phyloP scores from a whole-genome alignment of 2,888 invertebrate species.

The Leucania comma region DNA sequence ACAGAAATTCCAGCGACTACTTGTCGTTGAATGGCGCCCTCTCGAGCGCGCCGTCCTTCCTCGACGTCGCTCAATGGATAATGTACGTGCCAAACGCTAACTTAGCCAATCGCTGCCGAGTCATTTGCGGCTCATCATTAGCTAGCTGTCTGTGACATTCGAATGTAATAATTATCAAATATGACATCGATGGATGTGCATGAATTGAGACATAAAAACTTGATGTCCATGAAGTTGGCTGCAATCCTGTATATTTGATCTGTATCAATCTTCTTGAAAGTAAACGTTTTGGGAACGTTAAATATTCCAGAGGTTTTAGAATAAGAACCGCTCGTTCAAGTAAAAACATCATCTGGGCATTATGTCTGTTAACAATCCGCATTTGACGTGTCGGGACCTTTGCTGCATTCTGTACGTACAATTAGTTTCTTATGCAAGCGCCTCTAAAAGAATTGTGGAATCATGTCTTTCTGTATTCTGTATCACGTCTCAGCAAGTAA shows the following conservation, averaged over 20 bases:
- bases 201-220: constrained; percentile 20
- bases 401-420: constrained; percentile 74
- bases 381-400: constrained; percentile 72
- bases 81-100: constrained; percentile 87
- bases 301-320: constrained; percentile 61
- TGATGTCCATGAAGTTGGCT: constrained; percentile 11
- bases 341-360: constrained; percentile 73
- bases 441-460: constrained; percentile 55
- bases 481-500: constrained; percentile 44
- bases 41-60: constrained; percentile 64
- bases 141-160: constrained; percentile 55
- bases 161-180: constrained; percentile 38
- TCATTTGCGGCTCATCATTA: constrained; percentile 78
- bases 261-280: constrained; percentile 57
- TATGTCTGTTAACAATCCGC: constrained; percentile 75
- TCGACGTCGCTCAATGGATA: constrained; percentile 80
- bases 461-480: constrained; percentile 64
- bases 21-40: constrained; percentile 68
- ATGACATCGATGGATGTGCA: constrained; percentile 23
- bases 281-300: constrained; percentile 58
- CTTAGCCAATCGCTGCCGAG: constrained; percentile 82
- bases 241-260: constrained; percentile 27
- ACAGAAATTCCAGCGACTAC: constrained; percentile 67
- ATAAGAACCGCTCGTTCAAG: constrained; percentile 66
- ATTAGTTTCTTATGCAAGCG: constrained; percentile 75